Base-by-base conservation (phyloP, 2,888 invertebrate genomes). In the Octonoba sinensis region DNA sequence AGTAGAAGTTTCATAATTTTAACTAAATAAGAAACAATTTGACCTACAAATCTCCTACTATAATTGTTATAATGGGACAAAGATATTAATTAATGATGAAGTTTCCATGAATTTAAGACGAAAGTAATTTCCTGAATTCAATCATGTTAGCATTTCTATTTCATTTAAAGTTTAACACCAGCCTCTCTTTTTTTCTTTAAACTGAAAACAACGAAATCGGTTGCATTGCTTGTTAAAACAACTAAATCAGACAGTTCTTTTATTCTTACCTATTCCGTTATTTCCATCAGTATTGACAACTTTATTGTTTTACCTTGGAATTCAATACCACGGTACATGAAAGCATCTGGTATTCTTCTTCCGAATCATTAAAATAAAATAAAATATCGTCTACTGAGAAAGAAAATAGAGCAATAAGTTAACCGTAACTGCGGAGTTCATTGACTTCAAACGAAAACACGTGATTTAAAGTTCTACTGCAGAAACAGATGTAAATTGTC, bases 401-500 rank as follows among this genome's bases (percentile, higher is more conserved):
- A 69, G 24, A 67, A 70, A 73, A 66, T 56, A 46, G 77, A 77
- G 62, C 72, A 71, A 69, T 77, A 78, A 67, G 69, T 59, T 56
- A 69, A 69, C 56, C 66, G 56, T 73, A 73, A 69, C 64, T 54
- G 46, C 16, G 67, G 79, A 56, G 79, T 81, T 81, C 79, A 69
- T 47, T 49, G 79, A 81, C 79, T 44, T 69, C 69, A 2, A 70
- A 71, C 62, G 12, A 77, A 36, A 65, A 46, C 57, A 47, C 49
- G 65, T 62, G 71, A 59, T 44, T 62, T 27, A 49, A 49, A 27
- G 62, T 24, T 62, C 56, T 69, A 64, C 56, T 47, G 65, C 56
- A 24, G 56, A 69, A 81, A 73, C 54, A n/a, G 79, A 69, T 69
- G 72, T 47, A 69, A 81, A 73, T 81, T 73, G 59, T 46, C 73